phyloP scores from a whole-genome alignment of 2,888 invertebrate genomes.

The Pyrocoelia pectoralis region DNA sequence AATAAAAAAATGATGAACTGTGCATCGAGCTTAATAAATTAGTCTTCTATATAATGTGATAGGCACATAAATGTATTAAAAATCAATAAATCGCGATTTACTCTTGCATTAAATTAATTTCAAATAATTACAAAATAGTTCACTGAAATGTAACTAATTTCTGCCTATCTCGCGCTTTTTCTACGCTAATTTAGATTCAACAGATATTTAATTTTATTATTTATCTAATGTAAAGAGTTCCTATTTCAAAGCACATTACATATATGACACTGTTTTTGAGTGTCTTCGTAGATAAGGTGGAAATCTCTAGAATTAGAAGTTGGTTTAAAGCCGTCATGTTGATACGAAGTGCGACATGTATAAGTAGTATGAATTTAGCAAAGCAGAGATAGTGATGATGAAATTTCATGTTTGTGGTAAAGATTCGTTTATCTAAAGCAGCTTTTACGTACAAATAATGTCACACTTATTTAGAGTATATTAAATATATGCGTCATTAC shows the following conservation, averaged over 20 bases:
- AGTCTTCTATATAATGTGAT: too few relatives aligned
- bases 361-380: not conserved
- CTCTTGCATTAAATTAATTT: too few relatives aligned
- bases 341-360: slow-evolving; percentile 13
- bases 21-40: too few relatives aligned
- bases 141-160: too few relatives aligned
- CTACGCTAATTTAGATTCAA: too few relatives aligned
- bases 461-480: not conserved
- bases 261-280: slow-evolving; percentile 18
- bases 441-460: slow-evolving; percentile 3
- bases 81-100: too few relatives aligned
- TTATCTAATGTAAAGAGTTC: slow-evolving; percentile 23
- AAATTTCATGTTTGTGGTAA: slow-evolving; percentile 7
- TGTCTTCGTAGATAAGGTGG: slow-evolving; percentile 32
- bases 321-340: slow-evolving; percentile 30
- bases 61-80: too few relatives aligned
- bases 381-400: slow-evolving; percentile 11
- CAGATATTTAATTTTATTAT: too few relatives aligned
- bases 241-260: slow-evolving; percentile 15
- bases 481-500: too few relatives aligned
- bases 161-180: too few relatives aligned
- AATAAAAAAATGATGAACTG: too few relatives aligned
- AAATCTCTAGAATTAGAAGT: slow-evolving; percentile 34
- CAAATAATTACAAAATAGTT: too few relatives aligned
- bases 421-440: slow-evolving; percentile 6